A percentile compares a stretch with the other conserved stretches of the same genome.
phyloP scores from a whole-genome alignment of 2,113 vertebrate genomes.

The Vidua chalybeata region DNA sequence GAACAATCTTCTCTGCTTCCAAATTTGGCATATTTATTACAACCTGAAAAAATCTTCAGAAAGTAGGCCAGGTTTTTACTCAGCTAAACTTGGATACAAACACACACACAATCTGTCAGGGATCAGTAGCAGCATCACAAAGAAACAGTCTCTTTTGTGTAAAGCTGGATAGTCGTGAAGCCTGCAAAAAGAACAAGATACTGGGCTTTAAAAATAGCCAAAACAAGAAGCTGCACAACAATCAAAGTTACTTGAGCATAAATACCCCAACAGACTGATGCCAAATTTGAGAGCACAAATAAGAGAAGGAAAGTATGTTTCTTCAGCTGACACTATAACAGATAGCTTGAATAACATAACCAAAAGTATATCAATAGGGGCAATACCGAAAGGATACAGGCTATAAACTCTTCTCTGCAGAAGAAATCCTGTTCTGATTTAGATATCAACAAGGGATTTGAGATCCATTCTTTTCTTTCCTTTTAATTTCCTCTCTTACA shows the following conservation, averaged over 20 bases:
- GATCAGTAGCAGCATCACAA: constrained; percentile 21
- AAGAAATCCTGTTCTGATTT: neutral
- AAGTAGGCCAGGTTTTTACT: constrained; percentile 47
- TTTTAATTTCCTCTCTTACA: neutral
- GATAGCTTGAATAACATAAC: neutral
- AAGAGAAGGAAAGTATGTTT: neutral
- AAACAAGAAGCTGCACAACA: neutral
- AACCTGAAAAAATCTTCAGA: neutral
- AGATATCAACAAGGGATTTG: neutral
- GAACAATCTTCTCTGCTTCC: neutral
- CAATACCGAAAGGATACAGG: neutral
- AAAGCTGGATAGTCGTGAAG: neutral
- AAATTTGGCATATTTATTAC: neutral
- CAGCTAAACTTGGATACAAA: constrained; percentile 42
- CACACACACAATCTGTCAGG: constrained; percentile 33
- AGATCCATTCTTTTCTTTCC: neutral
- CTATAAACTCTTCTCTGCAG: neutral
- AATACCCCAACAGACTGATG: neutral
- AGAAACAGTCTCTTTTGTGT: constrained; percentile 2
- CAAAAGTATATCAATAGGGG: neutral
- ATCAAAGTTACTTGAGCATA: neutral
- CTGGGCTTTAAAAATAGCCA: constrained; percentile 3
- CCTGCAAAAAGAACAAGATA: constrained; percentile 7
- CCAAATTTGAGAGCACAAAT: neutral
- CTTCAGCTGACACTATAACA: neutral